Conservation (phyloP, 2,888 invertebrate species). For the Labia minor region DNA sequence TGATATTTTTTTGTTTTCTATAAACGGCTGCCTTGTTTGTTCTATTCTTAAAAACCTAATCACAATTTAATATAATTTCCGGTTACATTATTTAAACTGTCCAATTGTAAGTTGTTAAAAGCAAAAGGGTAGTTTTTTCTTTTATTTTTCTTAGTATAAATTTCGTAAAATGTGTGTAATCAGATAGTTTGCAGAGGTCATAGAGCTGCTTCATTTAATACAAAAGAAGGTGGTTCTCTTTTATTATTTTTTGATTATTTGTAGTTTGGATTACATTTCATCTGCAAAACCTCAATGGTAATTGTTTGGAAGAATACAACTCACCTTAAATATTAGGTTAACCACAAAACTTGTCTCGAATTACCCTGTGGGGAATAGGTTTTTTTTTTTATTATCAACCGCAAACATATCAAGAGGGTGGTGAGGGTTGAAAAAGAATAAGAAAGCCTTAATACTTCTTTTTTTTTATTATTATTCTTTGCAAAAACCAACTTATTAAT, state of each 20-base stretch:
- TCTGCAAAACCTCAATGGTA: background rate
- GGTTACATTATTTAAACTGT: background rate
- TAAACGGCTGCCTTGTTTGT: too few species aligned
- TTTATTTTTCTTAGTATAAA: background rate
- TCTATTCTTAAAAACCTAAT: too few species aligned
- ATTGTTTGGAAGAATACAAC: constrained; percentile 13
- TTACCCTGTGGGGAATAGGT: background rate
- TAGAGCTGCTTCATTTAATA: too few species aligned
- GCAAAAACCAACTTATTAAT: background rate
- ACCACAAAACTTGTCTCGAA: background rate
- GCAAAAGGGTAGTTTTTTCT: too few species aligned
- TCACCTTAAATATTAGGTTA: constrained; percentile 13
- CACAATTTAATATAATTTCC: constrained; percentile 8
- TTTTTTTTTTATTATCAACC: background rate
- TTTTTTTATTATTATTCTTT: too few species aligned
- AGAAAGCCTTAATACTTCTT: too few species aligned
- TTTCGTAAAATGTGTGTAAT: background rate
- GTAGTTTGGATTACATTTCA: constrained; percentile 1
- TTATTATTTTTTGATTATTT: background rate
- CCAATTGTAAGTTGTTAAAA: background rate
- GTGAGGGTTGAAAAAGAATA: background rate
- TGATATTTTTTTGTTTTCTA: background rate
- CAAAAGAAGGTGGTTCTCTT: background rate
- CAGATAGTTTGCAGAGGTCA: constrained; percentile 1
- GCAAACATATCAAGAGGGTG: background rate